These are phyloP conservation scores for Diadumene lineata DNA, from an alignment of 92 coral and sea anemone species.

Conservation along the genomic window DNA sequence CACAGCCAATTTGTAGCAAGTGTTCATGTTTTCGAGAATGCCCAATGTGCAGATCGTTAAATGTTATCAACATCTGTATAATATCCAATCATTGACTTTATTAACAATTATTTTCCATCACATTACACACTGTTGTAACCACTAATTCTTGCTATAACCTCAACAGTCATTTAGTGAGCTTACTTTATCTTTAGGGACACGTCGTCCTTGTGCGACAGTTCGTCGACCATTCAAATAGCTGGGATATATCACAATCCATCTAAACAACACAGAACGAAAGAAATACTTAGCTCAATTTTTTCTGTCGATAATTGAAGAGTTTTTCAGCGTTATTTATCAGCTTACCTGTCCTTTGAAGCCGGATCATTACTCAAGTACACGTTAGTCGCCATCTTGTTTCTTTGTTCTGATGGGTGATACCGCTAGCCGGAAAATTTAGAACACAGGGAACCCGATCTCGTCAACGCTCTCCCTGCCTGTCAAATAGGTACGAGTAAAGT, in stretches of 20 bases:
- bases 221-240: constrained; percentile 85
- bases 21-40: too few relatives aligned
- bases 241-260: constrained; percentile 95
- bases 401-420: neutral
- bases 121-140: neutral
- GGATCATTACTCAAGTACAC: constrained; percentile 74
- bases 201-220: constrained; percentile 90
- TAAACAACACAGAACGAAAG: constrained; percentile 10
- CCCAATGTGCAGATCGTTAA: too few relatives aligned
- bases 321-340: neutral
- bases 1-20: too few relatives aligned
- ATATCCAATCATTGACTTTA: neutral
- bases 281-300: neutral
- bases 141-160: too few relatives aligned
- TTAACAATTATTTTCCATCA: neutral
- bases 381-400: constrained; percentile 76
- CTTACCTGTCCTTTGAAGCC: constrained; percentile 82
- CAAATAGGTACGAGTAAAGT: too few relatives aligned
- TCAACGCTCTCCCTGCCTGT: too few relatives aligned
- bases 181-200: constrained; percentile 90
- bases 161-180: too few relatives aligned
- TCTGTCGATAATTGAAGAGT: neutral
- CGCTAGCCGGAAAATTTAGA: neutral
- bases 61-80: neutral
- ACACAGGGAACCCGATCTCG: neutral